Conservation (phyloP, 2,113 vertebrate genomes). For the Vidua chalybeata region DNA sequence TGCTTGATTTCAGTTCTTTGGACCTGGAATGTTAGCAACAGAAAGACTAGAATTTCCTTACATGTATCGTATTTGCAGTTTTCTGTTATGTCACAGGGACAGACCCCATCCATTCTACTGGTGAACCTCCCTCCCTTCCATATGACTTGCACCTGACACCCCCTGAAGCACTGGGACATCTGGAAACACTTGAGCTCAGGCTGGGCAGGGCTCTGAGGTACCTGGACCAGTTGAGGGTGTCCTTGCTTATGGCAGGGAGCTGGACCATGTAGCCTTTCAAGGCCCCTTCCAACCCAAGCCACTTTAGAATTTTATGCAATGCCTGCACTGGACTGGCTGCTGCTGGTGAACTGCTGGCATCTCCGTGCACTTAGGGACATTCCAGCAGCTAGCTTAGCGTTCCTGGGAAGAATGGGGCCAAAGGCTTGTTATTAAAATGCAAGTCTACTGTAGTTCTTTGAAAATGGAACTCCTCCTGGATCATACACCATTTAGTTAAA, state of each 20-base stretch:
- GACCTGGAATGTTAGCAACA: not conserved
- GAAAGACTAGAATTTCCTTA: not conserved
- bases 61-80: not conserved
- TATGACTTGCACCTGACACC: not conserved
- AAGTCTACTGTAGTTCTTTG: not conserved
- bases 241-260: not conserved
- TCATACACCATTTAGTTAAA: not conserved
- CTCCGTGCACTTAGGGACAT: not conserved
- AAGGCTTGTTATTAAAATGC: not conserved
- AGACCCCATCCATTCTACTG: not conserved
- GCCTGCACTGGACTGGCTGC: not conserved
- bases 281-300: not conserved
- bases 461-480: not conserved
- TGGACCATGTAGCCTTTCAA: not conserved
- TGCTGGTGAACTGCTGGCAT: not conserved
- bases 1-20: not conserved
- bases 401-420: not conserved
- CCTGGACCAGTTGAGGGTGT: not conserved
- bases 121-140: not conserved
- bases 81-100: not conserved
- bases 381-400: not conserved
- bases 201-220: not conserved
- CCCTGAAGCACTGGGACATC: not conserved
- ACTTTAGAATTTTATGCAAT: not conserved
- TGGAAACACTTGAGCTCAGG: not conserved